Percentiles rank a stretch among this genome's conserved stretches.
Conservation (phyloP, 2,113 vertebrate species). For the Triplophysa rosa region DNA sequence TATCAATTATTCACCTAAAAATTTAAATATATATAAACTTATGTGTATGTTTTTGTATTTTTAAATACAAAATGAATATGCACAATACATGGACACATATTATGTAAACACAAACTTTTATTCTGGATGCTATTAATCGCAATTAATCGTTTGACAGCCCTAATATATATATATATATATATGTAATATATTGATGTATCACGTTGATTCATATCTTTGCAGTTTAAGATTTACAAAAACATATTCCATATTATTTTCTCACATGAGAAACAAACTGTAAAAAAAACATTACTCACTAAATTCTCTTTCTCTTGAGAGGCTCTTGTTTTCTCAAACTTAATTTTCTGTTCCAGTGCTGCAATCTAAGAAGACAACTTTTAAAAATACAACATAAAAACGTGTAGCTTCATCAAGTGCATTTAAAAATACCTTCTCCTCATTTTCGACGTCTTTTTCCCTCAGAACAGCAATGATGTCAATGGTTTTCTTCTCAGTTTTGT, state of each 20-base stretch:
- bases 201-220: neutral
- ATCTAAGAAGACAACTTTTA: slow-evolving; percentile 26
- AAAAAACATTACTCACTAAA: slow-evolving; percentile 33
- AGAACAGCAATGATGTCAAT: slow-evolving; percentile 70
- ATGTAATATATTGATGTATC: neutral
- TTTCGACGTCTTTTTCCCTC: slow-evolving; percentile 69
- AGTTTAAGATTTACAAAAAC: neutral
- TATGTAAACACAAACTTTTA: no score
- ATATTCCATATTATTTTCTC: neutral
- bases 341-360: slow-evolving; percentile 43
- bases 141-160: no score
- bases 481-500: slow-evolving; percentile 72
- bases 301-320: slow-evolving; percentile 37
- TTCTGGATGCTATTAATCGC: no score
- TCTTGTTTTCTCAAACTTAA: slow-evolving; percentile 45
- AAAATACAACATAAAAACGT: neutral
- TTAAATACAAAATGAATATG: no score
- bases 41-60: no score
- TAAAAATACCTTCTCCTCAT: slow-evolving; percentile 73
- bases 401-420: neutral
- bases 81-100: no score
- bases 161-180: neutral
- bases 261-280: neutral
- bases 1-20: no score
- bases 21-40: no score